Evolutionary conservation across 2,113 vertebrate genomes (phyloP).

Genomic region (Odocoileus virginianus): DNA sequence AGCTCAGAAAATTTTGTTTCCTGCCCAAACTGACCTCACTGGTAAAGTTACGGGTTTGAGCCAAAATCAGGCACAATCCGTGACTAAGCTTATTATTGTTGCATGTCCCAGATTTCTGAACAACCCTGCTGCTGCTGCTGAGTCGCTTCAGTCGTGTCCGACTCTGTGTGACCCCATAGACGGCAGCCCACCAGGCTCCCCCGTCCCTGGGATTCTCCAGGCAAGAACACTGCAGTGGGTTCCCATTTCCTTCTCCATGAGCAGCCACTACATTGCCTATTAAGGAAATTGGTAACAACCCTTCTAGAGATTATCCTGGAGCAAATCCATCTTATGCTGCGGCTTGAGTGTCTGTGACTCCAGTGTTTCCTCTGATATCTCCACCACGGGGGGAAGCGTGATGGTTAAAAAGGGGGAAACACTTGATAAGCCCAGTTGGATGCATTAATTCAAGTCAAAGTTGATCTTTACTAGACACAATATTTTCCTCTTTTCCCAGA

Average conservation of each 20-base stretch:
- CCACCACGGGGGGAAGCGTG: neutral
- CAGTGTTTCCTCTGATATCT: neutral
- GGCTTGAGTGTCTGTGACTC: neutral
- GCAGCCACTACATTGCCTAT: neutral
- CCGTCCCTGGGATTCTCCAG: neutral
- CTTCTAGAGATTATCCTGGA: neutral
- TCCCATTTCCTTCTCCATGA: neutral
- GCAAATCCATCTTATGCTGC: neutral
- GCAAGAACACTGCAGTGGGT: neutral
- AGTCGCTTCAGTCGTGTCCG: accelerated
- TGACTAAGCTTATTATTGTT: neutral
- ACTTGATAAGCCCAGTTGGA: neutral
- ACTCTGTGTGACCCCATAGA: accelerated
- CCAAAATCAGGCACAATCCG: neutral
- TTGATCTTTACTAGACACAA: neutral
- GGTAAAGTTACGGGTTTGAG: neutral
- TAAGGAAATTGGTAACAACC: neutral
- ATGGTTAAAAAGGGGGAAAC: neutral
- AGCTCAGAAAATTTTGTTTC: neutral
- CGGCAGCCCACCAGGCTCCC: neutral
- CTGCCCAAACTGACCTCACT: neutral
- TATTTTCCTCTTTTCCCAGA: neutral
- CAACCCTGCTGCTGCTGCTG: neutral
- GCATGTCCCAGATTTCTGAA: neutral
- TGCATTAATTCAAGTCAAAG: neutral